Evolutionary conservation across 2,797 vertebrate genomes (phyloP), one percentile per base, ranked within the genome.

Genomic region (Sebastiscus albofasciatus): DNA sequence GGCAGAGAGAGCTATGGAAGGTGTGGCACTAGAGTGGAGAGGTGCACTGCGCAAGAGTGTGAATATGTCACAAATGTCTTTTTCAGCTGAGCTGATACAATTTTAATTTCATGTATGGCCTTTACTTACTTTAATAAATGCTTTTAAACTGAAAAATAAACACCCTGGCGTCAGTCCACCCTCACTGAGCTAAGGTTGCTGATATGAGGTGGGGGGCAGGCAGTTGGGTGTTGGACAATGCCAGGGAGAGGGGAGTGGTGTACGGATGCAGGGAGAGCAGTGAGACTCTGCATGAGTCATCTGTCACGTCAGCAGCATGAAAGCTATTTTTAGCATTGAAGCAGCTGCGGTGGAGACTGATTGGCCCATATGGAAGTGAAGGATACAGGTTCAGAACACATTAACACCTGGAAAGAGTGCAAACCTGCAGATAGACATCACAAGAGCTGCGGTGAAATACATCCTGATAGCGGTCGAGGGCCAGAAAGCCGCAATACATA

Each of bases 271-370:
- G 67, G 39, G 72, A 76, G 78, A 66, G 69, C 62, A 86, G 54
- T 34, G 72, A 84, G 84, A 55, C 84, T 84, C 80, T 89, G 88
- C 85, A 86, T 94, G 94, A 94, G 80, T 93, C 93, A 95, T 93
- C 89, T 71, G 80, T 89, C 77, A 90, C 93, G 87, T 95, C 93
- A 94, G 90, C 90, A 83, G 34, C 73, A 79, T 75, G 54, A 80
- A 78, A 27, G 90, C 89, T 95, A 96, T 95, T 95, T 95, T 92
- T 94, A 94, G 93, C 79, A 27, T 6, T 1, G 13, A 76, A 81
- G 88, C 89, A 86, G 90, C 88, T 88, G 89, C 64, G 36, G 80
- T 80, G 76, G 86, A 87, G 80, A 89, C 84, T 79, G 88, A 93
- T 87, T 92, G 89, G 84, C 82, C 84, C 73, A 27, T 42, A 67